phyloP scores from a whole-genome alignment of 2,113 vertebrate species.

The Gnathonemus longibarbis region DNA sequence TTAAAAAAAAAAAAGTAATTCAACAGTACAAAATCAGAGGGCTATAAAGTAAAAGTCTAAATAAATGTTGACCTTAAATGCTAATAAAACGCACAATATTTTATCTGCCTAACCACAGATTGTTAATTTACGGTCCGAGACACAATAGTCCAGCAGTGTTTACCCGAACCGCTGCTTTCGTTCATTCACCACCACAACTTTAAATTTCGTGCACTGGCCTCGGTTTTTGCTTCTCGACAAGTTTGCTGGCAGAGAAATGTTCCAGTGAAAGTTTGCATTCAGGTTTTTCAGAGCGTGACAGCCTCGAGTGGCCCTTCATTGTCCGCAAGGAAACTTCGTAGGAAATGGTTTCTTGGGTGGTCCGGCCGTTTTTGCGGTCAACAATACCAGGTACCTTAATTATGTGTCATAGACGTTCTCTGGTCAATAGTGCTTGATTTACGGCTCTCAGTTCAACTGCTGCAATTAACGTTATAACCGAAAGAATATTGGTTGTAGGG shows the following conservation, averaged over 20 bases:
- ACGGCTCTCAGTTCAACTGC: slow-evolving; percentile 68
- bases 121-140: not conserved
- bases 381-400: slow-evolving; percentile 33
- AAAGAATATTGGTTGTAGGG: slow-evolving; percentile 28
- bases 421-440: slow-evolving; percentile 66
- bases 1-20: not conserved
- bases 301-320: slow-evolving; percentile 57
- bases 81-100: not conserved
- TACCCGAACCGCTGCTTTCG: not conserved
- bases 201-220: not conserved
- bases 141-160: not conserved
- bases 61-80: not conserved
- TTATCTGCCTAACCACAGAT: not conserved
- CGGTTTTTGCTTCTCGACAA: slow-evolving; percentile 28
- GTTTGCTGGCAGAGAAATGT: slow-evolving; percentile 46
- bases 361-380: slow-evolving; percentile 42
- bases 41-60: not conserved
- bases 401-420: slow-evolving; percentile 45
- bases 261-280: slow-evolving; percentile 56
- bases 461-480: slow-evolving; percentile 61
- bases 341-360: slow-evolving; percentile 63
- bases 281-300: slow-evolving; percentile 50
- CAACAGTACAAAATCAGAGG: not conserved
- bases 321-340: slow-evolving; percentile 47
- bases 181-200: not conserved